Base-by-base conservation (phyloP, 2,113 vertebrate species). In the Typhlomys cinereus region DNA sequence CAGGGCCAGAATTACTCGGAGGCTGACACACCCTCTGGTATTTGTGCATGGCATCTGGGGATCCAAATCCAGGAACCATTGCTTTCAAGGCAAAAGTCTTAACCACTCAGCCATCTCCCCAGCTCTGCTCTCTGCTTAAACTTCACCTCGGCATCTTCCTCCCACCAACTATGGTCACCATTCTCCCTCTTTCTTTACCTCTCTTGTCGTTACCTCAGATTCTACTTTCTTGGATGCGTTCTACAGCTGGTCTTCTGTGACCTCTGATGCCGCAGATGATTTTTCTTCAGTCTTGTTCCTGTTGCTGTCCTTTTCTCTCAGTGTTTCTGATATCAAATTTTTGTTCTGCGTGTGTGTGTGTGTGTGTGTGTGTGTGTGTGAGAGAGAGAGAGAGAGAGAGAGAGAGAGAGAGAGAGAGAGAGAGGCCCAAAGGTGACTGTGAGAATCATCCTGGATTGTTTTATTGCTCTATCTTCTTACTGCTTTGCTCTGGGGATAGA, bases 321-420 rank as follows among this genome's bases (percentile, higher is more conserved):
- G 61, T 41, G 41, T 79, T 89, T 93, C 71, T 86, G 61, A 89
- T 85, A 69, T 88, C 31, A 64, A 29, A 80, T 74, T 80, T 59
- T 87, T 89, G n/a, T n/a, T n/a, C n/a, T n/a, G n/a, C n/a, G n/a
- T n/a, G n/a, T n/a, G n/a, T n/a, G n/a, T n/a, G n/a, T n/a, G n/a
- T n/a, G n/a, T n/a, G n/a, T n/a, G n/a, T n/a, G n/a, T n/a, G n/a
- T n/a, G n/a, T n/a, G n/a, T n/a, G n/a, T n/a, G n/a, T n/a, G n/a
- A n/a, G n/a, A n/a, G n/a, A n/a, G n/a, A n/a, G n/a, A n/a, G n/a
- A n/a, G n/a, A n/a, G n/a, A n/a, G n/a, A n/a, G n/a, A n/a, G n/a
- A n/a, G n/a, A n/a, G n/a, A n/a, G n/a, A n/a, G n/a, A n/a, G n/a
- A n/a, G n/a, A n/a, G n/a, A n/a, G n/a, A n/a, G n/a, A n/a, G n/a